Evolutionary conservation across 2,888 invertebrate species (phyloP), one percentile per base, ranked within the genome.

Genomic region (Apamea monoglypha): DNA sequence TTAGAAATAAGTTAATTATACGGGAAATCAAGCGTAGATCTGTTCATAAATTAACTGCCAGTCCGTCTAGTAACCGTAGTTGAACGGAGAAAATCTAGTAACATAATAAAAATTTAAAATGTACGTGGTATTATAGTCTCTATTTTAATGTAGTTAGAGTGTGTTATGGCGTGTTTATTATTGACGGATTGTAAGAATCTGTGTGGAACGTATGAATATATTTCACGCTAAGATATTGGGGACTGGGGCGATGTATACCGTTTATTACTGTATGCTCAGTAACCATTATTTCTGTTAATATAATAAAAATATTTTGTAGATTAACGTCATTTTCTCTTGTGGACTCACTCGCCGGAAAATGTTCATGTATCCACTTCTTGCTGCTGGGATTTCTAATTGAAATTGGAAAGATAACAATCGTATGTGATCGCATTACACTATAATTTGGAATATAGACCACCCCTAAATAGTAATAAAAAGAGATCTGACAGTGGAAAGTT

Each of bases 241-340:
- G 90, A 89, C 90, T 91, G 89, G 88, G 88, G 87, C 90, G 81
- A 83, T 88, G 81, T 89, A 88, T 92, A 91, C 92, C 90, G 92
- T 92, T 91, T 90, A 92, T 90, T 92, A 90, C 92, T 90, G 92
- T 92, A 90, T 89, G 90, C 88, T 89, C 90, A 90, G 89, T 89
- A 88, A 77, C 88, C 86, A 91, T 89, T 89, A 89, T 90, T 81
- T 84, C 82, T 80, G 78, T 87, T 90, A 82, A 87, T 88, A 82
- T 72, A 80, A 78, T 85, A 84, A 86, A 84, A 82, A 85, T 87
- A 89, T 88, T 85, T 85, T 85, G 77, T 85, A 78, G 77, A 59
- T 67, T 25, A 66, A 75, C 72, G 72, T 80, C 44, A 71, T 82
- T 89, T 87, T 81, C 75, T 86, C 25, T 63, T 36, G 50, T 69